Conservation (phyloP, 2,113 vertebrate species). For the Catagonus wagneri region DNA sequence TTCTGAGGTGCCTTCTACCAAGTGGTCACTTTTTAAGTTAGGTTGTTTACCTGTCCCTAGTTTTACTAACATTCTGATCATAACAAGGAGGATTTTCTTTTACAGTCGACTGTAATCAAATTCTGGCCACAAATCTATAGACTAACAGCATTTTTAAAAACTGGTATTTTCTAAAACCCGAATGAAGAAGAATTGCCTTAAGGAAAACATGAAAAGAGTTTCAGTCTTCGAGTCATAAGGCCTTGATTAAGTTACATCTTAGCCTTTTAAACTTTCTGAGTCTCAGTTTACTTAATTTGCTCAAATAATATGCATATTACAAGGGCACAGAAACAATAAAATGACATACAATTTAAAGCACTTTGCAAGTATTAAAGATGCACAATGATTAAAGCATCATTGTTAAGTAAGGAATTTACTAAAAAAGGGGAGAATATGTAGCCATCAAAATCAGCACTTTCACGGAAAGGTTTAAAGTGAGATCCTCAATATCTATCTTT, state of each 20-base stretch:
- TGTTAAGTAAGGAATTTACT: background rate
- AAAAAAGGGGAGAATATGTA: background rate
- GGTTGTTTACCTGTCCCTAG: background rate
- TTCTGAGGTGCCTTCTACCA: constrained; percentile 35
- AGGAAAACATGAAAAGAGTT: background rate
- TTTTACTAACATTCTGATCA: background rate
- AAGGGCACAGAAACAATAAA: background rate
- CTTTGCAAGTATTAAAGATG: background rate
- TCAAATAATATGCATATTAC: background rate
- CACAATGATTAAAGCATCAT: background rate
- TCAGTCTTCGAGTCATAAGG: background rate
- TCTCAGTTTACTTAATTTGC: background rate
- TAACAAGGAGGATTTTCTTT: background rate
- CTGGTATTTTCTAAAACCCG: background rate
- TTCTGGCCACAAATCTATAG: background rate
- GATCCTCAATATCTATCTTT: background rate
- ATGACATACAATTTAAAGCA: background rate
- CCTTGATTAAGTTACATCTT: background rate
- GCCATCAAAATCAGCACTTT: background rate
- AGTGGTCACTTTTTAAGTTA: constrained; percentile 33
- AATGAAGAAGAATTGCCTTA: background rate
- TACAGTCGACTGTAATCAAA: background rate
- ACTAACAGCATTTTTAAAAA: background rate
- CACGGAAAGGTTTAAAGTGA: background rate
- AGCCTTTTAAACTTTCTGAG: background rate